Evolutionary conservation across 2,113 vertebrate species (phyloP).

Genomic region (Setophaga petechia): DNA sequence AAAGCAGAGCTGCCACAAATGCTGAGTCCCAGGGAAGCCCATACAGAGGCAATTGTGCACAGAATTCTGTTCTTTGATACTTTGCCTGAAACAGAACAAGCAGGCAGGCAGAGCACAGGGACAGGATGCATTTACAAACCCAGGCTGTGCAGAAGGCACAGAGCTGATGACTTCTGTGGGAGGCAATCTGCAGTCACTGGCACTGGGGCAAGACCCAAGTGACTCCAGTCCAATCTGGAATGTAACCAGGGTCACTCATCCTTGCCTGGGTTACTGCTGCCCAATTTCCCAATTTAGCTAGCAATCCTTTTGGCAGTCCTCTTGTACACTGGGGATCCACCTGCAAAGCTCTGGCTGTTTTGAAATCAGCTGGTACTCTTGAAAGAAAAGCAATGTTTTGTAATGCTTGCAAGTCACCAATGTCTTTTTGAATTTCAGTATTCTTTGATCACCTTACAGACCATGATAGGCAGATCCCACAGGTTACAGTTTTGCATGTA

Average conservation of each 20-base stretch:
- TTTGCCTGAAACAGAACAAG: not conserved
- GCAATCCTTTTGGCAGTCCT: not conserved
- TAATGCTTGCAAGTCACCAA: not conserved
- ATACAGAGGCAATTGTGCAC: not conserved
- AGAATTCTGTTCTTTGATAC: not conserved
- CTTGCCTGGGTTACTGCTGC: not conserved
- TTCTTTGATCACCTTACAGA: not conserved
- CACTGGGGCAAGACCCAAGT: not conserved
- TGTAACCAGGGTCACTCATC: not conserved
- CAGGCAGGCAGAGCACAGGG: not conserved
- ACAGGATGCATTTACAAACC: not conserved
- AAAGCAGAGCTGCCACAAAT: not conserved
- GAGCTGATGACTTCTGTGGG: not conserved
- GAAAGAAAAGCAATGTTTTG: not conserved
- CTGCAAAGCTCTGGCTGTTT: not conserved
- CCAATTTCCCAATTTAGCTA: not conserved
- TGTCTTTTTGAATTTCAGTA: not conserved
- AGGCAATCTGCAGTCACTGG: not conserved
- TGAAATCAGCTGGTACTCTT: not conserved
- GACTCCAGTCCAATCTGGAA: not conserved
- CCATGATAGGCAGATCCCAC: not conserved
- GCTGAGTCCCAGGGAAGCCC: not conserved
- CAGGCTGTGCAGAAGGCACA: not conserved
- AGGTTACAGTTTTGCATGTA: not conserved
- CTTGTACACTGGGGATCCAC: not conserved